These are phyloP conservation scores for Argyrosomus japonicus DNA, from an alignment of 2,113 vertebrate species.

Conservation along the genomic window DNA sequence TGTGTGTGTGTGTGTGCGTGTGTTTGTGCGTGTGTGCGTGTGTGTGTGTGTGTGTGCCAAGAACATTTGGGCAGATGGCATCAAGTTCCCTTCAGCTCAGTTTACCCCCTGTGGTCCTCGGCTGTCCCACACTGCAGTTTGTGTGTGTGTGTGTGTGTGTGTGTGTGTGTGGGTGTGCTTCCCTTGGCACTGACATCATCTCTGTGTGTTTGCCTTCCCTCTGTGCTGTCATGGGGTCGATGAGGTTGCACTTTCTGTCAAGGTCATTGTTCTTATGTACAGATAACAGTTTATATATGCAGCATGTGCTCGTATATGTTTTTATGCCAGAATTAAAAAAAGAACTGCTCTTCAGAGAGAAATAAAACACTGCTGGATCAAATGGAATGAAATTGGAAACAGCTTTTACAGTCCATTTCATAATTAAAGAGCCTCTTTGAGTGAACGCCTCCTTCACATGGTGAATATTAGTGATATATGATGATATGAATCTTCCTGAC, in stretches of 20 bases:
- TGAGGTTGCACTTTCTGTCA: conserved; percentile 59
- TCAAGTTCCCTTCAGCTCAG: conserved; percentile 70
- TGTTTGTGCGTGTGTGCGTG: conserved; percentile 9
- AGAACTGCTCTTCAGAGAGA: conserved; percentile 27
- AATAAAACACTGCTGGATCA: conserved; percentile 48
- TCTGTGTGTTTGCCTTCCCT: conserved; percentile 27
- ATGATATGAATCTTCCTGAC: conserved; percentile 43
- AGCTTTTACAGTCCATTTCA: conserved; percentile 55
- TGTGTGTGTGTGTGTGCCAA: conserved; percentile 38
- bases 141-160: conserved; percentile 1
- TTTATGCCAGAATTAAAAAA: background rate
- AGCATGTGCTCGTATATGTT: conserved; percentile 26
- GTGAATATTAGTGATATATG: conserved; percentile 40
- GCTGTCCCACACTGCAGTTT: background rate
- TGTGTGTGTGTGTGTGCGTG: conserved; percentile 8
- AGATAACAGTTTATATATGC: conserved; percentile 19
- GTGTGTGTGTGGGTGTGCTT: conserved; percentile 10
- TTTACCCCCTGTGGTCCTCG: conserved; percentile 63
- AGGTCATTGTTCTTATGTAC: conserved; percentile 58
- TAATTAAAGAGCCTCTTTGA: conserved; percentile 53
- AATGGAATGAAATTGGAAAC: conserved; percentile 43
- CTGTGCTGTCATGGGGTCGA: conserved; percentile 26
- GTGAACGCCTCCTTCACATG: conserved; percentile 41
- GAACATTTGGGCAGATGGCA: conserved; percentile 75
- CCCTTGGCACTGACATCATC: conserved; percentile 57